Evolutionary conservation across 2,797 vertebrate species (phyloP).

Genomic region (Takifugu ocellatus): DNA sequence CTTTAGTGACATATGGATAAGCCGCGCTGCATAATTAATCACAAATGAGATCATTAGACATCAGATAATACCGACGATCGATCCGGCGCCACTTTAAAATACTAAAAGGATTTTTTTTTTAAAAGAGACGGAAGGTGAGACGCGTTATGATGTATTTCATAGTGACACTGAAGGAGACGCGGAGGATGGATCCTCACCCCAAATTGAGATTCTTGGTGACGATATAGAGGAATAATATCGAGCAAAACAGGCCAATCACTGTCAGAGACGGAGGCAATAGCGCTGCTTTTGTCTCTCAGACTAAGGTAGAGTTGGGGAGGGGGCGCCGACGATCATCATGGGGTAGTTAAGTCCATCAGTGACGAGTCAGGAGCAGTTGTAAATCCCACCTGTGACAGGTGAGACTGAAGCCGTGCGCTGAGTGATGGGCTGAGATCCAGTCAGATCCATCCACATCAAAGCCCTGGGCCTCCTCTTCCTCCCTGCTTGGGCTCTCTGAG

Average conservation of each 20-base stretch:
- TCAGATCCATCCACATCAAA: constrained; percentile 65
- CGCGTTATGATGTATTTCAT: too few relatives aligned
- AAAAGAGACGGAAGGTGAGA: too few relatives aligned
- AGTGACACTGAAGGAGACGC: background rate
- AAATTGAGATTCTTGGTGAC: background rate
- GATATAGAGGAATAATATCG: too few relatives aligned
- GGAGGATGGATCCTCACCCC: background rate
- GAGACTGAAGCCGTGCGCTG: constrained; percentile 38
- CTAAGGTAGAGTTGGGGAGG: background rate
- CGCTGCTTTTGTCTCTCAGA: background rate
- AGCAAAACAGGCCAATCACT: too few relatives aligned
- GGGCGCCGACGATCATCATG: constrained; percentile 26
- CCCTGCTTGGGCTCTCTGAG: constrained; percentile 42
- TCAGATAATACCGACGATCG: background rate
- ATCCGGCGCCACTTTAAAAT: background rate
- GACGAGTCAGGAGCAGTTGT: constrained; percentile 44
- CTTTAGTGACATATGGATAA: background rate
- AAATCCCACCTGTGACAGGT: constrained; percentile 52
- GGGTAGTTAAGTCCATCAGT: constrained; percentile 48
- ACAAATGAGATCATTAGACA: background rate
- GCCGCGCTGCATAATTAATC: background rate
- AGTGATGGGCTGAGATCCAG: constrained; percentile 47
- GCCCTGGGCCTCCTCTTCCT: constrained; percentile 46
- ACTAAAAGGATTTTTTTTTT: too few relatives aligned
- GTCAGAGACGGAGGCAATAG: background rate